A percentile compares a stretch with the other conserved stretches of the same genome.
Conservation (phyloP, 2,113 vertebrate genomes). For the Pangasianodon gigas region DNA sequence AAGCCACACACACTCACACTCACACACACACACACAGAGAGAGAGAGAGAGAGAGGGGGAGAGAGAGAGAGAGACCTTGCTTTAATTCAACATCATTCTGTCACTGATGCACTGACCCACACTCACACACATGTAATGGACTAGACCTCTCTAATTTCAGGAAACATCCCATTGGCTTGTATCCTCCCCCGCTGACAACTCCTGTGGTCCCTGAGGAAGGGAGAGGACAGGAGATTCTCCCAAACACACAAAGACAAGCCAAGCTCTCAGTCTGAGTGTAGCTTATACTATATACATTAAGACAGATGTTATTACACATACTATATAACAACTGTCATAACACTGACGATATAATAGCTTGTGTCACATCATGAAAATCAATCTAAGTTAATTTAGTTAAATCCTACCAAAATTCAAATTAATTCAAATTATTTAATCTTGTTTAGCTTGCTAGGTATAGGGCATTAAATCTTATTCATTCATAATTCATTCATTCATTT, state of each 20-base stretch:
- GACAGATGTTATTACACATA: neutral
- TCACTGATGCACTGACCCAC: neutral
- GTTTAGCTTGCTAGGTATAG: neutral
- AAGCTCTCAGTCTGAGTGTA: neutral
- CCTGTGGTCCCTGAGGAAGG: neutral
- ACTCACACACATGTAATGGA: slow-evolving; percentile 17
- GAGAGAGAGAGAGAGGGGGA: no score
- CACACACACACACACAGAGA: neutral
- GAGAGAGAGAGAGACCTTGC: neutral
- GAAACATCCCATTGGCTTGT: slow-evolving; percentile 33
- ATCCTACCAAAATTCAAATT: neutral
- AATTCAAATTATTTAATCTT: neutral
- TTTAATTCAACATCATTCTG: neutral
- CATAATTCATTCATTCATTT: neutral
- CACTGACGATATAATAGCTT: neutral
- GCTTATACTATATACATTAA: neutral
- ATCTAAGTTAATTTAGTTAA: neutral
- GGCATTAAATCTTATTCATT: neutral
- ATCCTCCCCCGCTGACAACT: slow-evolving; percentile 10
- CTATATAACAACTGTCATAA: neutral
- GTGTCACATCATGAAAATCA: neutral
- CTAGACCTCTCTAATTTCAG: slow-evolving; percentile 28
- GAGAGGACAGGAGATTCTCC: neutral
- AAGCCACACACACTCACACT: slow-evolving; percentile 4
- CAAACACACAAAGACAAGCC: neutral